These are phyloP conservation scores for Arrhamphus sclerolepis DNA, from an alignment of 2,797 vertebrate genomes.

Conservation along the genomic window DNA sequence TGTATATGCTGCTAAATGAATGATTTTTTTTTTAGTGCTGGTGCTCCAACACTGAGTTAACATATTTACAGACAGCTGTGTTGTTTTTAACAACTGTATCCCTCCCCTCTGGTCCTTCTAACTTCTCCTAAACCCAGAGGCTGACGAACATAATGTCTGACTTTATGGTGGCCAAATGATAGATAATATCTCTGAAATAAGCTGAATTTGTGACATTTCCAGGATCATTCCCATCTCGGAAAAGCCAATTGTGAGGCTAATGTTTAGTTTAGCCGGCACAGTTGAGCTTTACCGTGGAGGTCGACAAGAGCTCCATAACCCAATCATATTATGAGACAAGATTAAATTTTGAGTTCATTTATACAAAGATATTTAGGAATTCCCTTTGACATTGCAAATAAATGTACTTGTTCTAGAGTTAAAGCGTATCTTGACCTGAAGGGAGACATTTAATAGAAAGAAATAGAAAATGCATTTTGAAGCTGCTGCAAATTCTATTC, in stretches of 20 bases:
- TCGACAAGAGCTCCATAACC: not conserved
- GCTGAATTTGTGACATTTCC: no score
- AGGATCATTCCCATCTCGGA: not conserved
- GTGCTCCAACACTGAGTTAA: not conserved
- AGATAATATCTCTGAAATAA: no score
- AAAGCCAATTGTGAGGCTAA: not conserved
- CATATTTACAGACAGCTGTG: no score
- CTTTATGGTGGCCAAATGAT: no score
- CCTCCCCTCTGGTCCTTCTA: no score
- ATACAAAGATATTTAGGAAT: conserved; percentile 41
- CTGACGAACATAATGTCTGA: no score
- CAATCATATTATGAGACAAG: conserved; percentile 24
- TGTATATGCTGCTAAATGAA: no score
- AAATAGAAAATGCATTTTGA: conserved; percentile 61
- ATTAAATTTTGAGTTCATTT: conserved; percentile 38
- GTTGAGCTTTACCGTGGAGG: not conserved
- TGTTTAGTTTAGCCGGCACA: conserved; percentile 13
- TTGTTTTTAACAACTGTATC: no score
- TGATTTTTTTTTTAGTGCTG: no score
- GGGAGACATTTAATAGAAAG: conserved; percentile 53
- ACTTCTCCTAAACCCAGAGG: no score
- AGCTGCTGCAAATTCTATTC: conserved; percentile 70
- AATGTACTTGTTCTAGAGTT: conserved; percentile 49
- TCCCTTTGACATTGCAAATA: conserved; percentile 43
- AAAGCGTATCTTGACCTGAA: conserved; percentile 45